Evolutionary conservation across 2,797 vertebrate species (phyloP).

Genomic region (Pangasius mekongensis): DNA sequence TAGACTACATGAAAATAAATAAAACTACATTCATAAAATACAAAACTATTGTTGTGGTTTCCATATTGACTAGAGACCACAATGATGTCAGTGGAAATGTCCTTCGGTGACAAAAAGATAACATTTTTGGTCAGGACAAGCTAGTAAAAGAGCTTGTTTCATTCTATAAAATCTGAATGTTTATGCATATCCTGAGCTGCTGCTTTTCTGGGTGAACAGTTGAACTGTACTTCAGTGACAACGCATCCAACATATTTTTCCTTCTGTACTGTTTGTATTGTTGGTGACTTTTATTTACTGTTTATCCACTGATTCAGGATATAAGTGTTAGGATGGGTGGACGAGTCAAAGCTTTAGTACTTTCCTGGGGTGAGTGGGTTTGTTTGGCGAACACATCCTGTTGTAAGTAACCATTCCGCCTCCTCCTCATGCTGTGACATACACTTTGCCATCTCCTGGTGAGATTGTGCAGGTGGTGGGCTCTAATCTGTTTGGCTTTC

Average conservation of each 20-base stretch:
- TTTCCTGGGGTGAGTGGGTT: slow-evolving; percentile 55
- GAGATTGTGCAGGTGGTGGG: slow-evolving; percentile 60
- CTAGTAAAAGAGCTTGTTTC: not conserved
- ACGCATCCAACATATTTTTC: not conserved
- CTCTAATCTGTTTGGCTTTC: slow-evolving; percentile 49
- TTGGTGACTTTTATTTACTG: slow-evolving; percentile 6
- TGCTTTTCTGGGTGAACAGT: not conserved
- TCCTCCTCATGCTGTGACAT: slow-evolving; percentile 47
- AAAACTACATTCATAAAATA: not conserved
- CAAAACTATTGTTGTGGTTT: not conserved
- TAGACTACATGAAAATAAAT: not conserved
- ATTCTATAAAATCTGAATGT: not conserved
- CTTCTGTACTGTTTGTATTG: slow-evolving; percentile 4
- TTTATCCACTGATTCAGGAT: slow-evolving; percentile 37
- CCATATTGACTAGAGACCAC: not conserved
- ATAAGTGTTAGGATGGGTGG: slow-evolving; percentile 28
- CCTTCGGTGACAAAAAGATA: not conserved
- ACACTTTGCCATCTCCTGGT: slow-evolving; percentile 46
- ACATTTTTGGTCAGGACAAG: not conserved
- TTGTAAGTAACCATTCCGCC: slow-evolving; percentile 57
- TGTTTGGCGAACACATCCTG: slow-evolving; percentile 64
- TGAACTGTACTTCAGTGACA: not conserved
- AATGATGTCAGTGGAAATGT: not conserved
- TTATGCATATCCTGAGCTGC: not conserved
- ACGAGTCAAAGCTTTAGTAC: slow-evolving; percentile 33